Conservation (phyloP, 2,888 invertebrate species). For the Deilephila elpenor region DNA sequence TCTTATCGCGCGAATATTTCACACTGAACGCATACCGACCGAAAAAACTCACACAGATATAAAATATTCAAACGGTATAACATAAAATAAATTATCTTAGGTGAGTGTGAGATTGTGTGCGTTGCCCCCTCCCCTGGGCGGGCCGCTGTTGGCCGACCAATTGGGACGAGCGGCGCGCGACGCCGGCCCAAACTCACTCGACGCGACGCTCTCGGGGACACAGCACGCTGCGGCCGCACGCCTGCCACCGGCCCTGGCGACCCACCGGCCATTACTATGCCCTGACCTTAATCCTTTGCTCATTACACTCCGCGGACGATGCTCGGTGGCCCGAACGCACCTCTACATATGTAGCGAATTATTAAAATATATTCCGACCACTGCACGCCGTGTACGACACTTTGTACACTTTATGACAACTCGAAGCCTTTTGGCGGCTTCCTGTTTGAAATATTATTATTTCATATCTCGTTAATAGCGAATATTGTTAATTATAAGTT, state of each 20-base stretch:
- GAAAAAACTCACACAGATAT: slow-evolving; percentile 85
- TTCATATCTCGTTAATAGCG: neutral
- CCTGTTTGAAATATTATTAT: neutral
- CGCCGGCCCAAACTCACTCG: slow-evolving; percentile 73
- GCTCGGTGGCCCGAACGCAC: slow-evolving; percentile 15
- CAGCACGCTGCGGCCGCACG: slow-evolving; percentile 50
- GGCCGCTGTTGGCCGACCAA: slow-evolving; percentile 77
- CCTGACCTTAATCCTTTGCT: slow-evolving; percentile 32
- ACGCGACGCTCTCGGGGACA: slow-evolving; percentile 56
- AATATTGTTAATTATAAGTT: too few relatives aligned
- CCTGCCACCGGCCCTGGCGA: slow-evolving; percentile 36
- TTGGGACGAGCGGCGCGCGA: slow-evolving; percentile 84
- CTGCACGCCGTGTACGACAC: neutral
- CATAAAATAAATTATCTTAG: slow-evolving; percentile 85
- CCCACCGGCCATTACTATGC: slow-evolving; percentile 47
- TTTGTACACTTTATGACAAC: neutral
- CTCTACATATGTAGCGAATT: slow-evolving; percentile 4
- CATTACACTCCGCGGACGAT: slow-evolving; percentile 36
- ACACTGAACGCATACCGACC: slow-evolving; percentile 83
- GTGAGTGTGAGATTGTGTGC: slow-evolving; percentile 78
- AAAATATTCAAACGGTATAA: slow-evolving; percentile 85
- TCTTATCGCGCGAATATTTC: slow-evolving; percentile 85
- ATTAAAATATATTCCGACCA: neutral
- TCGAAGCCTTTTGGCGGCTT: neutral
- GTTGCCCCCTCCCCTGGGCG: slow-evolving; percentile 81